Evolutionary conservation across 2,888 invertebrate genomes (phyloP), one percentile per base, ranked within the genome.

Genomic region (Schizotus pectinicornis): DNA sequence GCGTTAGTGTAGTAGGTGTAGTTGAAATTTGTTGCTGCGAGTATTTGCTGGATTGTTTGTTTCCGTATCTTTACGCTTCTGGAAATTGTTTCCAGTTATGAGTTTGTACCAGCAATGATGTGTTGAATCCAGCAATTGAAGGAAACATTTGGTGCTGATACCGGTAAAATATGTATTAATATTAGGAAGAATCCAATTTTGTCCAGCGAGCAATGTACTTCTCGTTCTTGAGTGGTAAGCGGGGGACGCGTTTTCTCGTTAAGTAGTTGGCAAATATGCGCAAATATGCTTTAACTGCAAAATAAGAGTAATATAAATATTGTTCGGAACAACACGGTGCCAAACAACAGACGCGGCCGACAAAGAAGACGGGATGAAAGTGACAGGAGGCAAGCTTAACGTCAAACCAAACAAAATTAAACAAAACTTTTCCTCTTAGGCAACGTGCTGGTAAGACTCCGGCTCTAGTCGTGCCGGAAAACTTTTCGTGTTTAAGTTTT

Each of bases 331-430:
- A 77, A 77, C 74, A 73, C 72, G 73, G 74, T 73, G 71, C 74
- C 74, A 74, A 74, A 75, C 76, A 77, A 75, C 73, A 69, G 71
- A 66, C 70, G 70, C 67, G 67, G 62, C 62, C 69, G 65, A 66
- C 67, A 68, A 71, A 69, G 69, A 70, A 76, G 75, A 76, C 73
- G 74, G 76, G 74, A 79, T 78, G 79, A 79, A 79, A 80, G 77
- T 80, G 79, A 80, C 79, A 79, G 77, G 77, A 77, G 73, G 75
- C 76, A 70, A 77, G 78, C 78, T 80, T 79, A 79, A 77, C 78
- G 79, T 79, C 79, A 79, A 79, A 79, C 78, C 78, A 79, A 80
- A 80, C 79, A 79, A 80, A 79, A 79, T 79, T 79, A 78, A 79
- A 79, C 77, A 77, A 79, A 79, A 80, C 76, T 80, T 80, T 80